A percentile compares a stretch with the other conserved stretches of the same genome.
Evolutionary conservation across 2,113 vertebrate species (phyloP).

Genomic region (Peucedramus taeniatus): DNA sequence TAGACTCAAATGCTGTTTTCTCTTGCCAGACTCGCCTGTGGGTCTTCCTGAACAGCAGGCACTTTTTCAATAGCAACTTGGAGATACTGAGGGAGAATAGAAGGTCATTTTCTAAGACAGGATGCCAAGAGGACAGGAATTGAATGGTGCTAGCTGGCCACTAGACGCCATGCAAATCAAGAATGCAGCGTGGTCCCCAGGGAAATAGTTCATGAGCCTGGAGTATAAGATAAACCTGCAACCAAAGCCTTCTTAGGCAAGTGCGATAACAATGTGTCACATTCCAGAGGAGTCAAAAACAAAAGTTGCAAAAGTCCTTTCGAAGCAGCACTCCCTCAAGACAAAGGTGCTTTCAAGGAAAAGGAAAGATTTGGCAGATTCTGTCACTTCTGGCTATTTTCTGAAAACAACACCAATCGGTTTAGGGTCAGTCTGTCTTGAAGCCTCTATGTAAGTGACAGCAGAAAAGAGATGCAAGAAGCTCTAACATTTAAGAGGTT

Average conservation of each 20-base stretch:
- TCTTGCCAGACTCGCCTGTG: slow-evolving; percentile 69
- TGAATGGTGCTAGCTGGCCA: slow-evolving; percentile 67
- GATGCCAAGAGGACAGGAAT: slow-evolving; percentile 72
- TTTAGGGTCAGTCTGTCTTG: background rate
- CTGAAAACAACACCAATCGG: background rate
- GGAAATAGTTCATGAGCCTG: slow-evolving; percentile 77
- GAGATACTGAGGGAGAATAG: slow-evolving; percentile 51
- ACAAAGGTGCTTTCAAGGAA: slow-evolving; percentile 58
- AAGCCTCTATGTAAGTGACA: background rate
- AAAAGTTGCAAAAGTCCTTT: slow-evolving; percentile 59
- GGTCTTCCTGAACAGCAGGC: slow-evolving; percentile 72
- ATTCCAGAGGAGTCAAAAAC: slow-evolving; percentile 73
- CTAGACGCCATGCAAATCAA: slow-evolving; percentile 65
- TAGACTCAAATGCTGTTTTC: slow-evolving; percentile 67
- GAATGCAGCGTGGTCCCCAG: slow-evolving; percentile 65
- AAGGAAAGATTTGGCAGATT: background rate
- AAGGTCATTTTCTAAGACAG: slow-evolving; percentile 75
- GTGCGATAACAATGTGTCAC: slow-evolving; percentile 69
- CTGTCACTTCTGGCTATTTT: background rate
- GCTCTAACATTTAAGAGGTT: background rate
- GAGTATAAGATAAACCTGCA: slow-evolving; percentile 71
- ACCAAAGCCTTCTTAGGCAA: slow-evolving; percentile 61
- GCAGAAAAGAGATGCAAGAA: background rate
- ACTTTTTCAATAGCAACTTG: slow-evolving; percentile 63
- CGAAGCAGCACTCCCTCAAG: slow-evolving; percentile 25